Evolutionary conservation across 2,113 vertebrate genomes (phyloP).

Genomic region (Calidris pugnax): DNA sequence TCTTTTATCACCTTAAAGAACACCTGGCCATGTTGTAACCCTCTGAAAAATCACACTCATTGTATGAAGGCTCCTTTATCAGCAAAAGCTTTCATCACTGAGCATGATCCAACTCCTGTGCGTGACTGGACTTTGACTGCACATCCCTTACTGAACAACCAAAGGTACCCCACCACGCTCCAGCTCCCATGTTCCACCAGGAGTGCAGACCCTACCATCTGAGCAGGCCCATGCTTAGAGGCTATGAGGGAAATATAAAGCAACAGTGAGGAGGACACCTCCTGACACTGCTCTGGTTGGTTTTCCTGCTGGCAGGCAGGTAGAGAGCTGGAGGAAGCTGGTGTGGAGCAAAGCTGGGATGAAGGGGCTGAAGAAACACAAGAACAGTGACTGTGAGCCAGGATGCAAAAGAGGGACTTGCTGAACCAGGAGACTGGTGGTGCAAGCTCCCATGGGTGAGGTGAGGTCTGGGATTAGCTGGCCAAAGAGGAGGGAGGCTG

Average conservation of each 20-base stretch:
- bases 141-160: background rate
- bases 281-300: background rate
- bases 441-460: background rate
- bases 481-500: background rate
- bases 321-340: background rate
- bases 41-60: background rate
- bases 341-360: background rate
- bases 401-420: background rate
- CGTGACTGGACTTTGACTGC: background rate
- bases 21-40: background rate
- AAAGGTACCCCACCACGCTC: background rate
- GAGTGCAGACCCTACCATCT: background rate
- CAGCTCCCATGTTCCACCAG: background rate
- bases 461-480: background rate
- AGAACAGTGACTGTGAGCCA: background rate
- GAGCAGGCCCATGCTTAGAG: background rate
- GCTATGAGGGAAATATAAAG: rapidly evolving
- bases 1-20: background rate
- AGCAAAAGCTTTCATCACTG: background rate
- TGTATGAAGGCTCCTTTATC: background rate
- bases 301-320: background rate
- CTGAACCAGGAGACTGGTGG: background rate
- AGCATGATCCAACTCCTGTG: background rate
- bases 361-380: background rate
- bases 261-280: background rate